Evolutionary conservation across 2,888 invertebrate species (phyloP), one percentile per base, ranked within the genome.

Genomic region (Drosophila ustulata): DNA sequence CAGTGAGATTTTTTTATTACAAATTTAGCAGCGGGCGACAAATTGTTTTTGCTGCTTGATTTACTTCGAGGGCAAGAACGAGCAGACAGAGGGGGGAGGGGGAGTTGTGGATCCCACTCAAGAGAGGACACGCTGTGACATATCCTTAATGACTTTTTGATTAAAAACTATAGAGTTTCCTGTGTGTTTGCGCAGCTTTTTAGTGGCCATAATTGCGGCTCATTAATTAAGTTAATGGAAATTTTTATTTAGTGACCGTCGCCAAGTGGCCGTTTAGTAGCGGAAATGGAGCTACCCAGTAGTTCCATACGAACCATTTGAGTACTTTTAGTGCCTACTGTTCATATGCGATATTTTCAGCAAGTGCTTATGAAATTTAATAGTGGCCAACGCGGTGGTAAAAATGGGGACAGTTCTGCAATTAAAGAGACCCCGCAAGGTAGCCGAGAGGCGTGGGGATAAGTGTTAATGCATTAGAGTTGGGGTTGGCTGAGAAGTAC

Each of bases 201-300:
- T 88, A 85, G 86, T 89, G 75, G 65, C 75, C 88, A 75, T 89
- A 74, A 88, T 82, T 82, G 74, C 65, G 51, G 66, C 68, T 63
- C 75, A 89, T 88, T 85, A 85, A 85, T 85, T 85, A 89, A 85
- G 69, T 85, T 85, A 89, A 85, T 85, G 89, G 85, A 82, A 80
- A 82, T 85, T 89, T 75, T 82, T 79, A 85, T 89, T 80, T 83
- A 67, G 70, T 64, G 59, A 65, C 61, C 80, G 62, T 46, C 8
- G 56, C 57, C 57, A 56, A 63, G 63, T 56, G 57, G 70, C 49
- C 77, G 65, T 69, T 62, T 72, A 66, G 51, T 58, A 34, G 34
- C 47, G 64, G 34, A 72, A 75, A 64, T 77, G 67, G 46, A 52
- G 34, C 49, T 34, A 30, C 53, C 57, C 43, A 26, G 37, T 59